Evolutionary conservation across 64 coral and sea anemone species (phyloP).

Genomic region (Porites australiensis): DNA sequence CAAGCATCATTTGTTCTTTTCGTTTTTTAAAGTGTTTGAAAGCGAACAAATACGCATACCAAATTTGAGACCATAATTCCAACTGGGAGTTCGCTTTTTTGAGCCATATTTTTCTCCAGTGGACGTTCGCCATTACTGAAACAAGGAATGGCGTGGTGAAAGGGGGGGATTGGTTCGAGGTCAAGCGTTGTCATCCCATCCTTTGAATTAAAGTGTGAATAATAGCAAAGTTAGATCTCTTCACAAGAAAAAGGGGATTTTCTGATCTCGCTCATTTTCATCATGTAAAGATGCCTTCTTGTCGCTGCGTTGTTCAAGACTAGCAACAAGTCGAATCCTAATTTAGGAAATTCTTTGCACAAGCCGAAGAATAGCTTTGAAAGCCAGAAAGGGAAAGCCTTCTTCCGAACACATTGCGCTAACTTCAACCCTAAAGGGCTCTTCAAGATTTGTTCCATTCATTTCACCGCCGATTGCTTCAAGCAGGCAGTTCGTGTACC

Average conservation of each 20-base stretch:
- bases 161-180: background rate
- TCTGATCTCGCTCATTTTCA: background rate
- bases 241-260: background rate
- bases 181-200: background rate
- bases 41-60: background rate
- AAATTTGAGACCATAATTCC: background rate
- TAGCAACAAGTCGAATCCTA: slow-evolving; percentile 35
- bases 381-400: slow-evolving; percentile 15
- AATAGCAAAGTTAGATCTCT: background rate
- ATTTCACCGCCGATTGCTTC: slow-evolving; percentile 25
- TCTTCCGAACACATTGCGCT: background rate
- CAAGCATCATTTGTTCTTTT: background rate
- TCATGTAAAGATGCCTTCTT: background rate
- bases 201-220: background rate
- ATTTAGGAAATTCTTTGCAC: background rate
- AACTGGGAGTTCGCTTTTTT: background rate
- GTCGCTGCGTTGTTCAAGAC: background rate
- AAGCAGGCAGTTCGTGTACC: background rate
- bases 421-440: slow-evolving; percentile 12
- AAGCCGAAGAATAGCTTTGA: background rate
- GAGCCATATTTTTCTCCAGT: background rate
- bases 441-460: slow-evolving; percentile 18
- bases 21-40: background rate
- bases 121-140: background rate
- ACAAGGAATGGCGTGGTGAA: background rate